phyloP scores from a whole-genome alignment of 2,113 vertebrate species.

The Camelus bactrianus region DNA sequence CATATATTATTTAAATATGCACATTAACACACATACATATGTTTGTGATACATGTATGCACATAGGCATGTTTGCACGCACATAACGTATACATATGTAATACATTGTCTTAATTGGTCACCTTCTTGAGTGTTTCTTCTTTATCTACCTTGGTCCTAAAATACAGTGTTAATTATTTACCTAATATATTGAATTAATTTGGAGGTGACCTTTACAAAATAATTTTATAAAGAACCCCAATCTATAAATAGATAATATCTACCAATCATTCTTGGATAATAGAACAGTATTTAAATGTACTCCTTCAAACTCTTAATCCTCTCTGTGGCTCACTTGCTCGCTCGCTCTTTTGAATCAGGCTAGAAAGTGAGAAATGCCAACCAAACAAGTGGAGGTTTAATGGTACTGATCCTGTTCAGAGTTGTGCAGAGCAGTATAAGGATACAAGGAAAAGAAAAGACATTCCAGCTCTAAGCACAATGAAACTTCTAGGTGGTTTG shows the following conservation, averaged over 20 bases:
- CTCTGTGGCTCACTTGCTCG: not conserved
- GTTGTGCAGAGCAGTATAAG: not conserved
- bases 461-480: conserved; percentile 76
- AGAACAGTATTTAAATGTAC: not conserved
- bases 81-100: not conserved
- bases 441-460: conserved; percentile 64
- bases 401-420: conserved; percentile 36
- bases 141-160: not conserved
- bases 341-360: not conserved
- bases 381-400: not conserved
- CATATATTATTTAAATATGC: not conserved
- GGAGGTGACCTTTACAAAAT: not conserved
- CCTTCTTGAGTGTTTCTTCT: not conserved
- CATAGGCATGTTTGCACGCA: not conserved
- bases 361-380: conserved; percentile 48
- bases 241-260: not conserved
- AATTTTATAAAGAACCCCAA: not conserved
- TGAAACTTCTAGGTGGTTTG: conserved; percentile 79
- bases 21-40: not conserved
- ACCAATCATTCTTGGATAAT: not conserved
- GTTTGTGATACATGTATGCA: not conserved
- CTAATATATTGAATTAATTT: conserved; percentile 23
- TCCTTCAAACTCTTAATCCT: not conserved
- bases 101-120: not conserved
- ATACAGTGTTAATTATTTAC: not conserved